Conservation (phyloP, 2,888 invertebrate species). For the Cyclophora albipunctata region DNA sequence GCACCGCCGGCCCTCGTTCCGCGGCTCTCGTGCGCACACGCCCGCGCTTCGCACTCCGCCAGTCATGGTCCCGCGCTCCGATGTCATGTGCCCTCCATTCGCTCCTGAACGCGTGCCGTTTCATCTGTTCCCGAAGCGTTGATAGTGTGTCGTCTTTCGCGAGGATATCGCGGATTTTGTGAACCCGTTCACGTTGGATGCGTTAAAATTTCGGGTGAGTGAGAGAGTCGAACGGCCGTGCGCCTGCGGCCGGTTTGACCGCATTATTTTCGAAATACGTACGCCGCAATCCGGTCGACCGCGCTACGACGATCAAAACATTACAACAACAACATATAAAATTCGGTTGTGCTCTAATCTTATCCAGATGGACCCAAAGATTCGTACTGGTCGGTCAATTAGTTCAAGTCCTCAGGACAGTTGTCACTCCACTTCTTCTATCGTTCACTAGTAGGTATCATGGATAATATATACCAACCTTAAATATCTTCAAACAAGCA, state of each 20-base stretch:
- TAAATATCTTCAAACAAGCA: neutral
- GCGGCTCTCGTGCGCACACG: constrained; percentile 53
- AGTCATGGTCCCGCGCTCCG: constrained; percentile 64
- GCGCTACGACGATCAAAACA: constrained; percentile 70
- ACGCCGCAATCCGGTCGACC: constrained; percentile 68
- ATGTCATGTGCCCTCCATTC: constrained; percentile 58
- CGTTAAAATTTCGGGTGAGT: constrained; percentile 73
- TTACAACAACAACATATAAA: constrained; percentile 62
- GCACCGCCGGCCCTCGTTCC: constrained; percentile 37
- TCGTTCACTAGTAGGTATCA: constrained; percentile 11
- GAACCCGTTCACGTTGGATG: constrained; percentile 67
- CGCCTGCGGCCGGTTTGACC: constrained; percentile 71
- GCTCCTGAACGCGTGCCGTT: constrained; percentile 60
- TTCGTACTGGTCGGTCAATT: constrained; percentile 22
- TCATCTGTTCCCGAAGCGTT: constrained; percentile 64
- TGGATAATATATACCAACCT: neutral
- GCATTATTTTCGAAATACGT: constrained; percentile 75
- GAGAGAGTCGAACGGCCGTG: constrained; percentile 63
- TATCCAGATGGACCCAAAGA: constrained; percentile 29
- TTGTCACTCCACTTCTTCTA: constrained; percentile 14
- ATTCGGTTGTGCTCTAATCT: constrained; percentile 38
- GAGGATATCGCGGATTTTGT: constrained; percentile 56
- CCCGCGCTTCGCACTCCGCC: constrained; percentile 45
- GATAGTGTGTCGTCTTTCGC: constrained; percentile 36
- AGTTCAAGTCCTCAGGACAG: constrained; percentile 8